Evolutionary conservation across 2,888 invertebrate genomes (phyloP), one percentile per base, ranked within the genome.

Genomic region (Tromatobia lineatoria): DNA sequence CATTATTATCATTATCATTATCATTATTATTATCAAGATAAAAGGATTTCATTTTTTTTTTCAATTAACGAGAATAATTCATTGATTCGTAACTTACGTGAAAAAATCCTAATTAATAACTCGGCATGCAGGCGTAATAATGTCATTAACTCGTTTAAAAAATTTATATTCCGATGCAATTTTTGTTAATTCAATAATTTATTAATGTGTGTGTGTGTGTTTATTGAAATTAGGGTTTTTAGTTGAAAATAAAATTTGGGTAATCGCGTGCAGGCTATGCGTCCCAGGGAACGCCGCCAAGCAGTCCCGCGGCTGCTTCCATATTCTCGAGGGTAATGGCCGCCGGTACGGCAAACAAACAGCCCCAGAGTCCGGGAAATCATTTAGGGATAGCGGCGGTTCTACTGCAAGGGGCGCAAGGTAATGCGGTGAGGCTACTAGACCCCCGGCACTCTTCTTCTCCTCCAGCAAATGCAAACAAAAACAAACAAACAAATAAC

Each of bases 351-450:
- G 88, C 88, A 80, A 90, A 88, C 87, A 90, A 91, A 86, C 91
- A 90, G 86, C 88, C 88, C 71, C 88, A 88, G 84, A 87, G 85
- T 86, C 88, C 89, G 67, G 90, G 91, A 67, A 93, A 90, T 90
- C 91, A 93, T 82, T 91, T 93, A 85, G 92, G 93, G 88, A 88
- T 93, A 86, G 93, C 93, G 89, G 93, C 94, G 83, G 94, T 93
- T 66, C 92, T 94, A 82, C 92, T 94, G 71, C 94, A 94, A 89
- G 94, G 94, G 85, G 93, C 93, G 80, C 94, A 94, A 94, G 94
- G 94, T 94, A 94, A 92, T 86, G 54, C 86, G 79, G 79, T 74
- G 74, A 74, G 69, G 74, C 42, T 10, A 29, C 38, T 45, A 10
- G 69, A 74, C 47, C 64, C 69, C 80, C 47, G 70, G 78, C 38